These are phyloP conservation scores for Buceros bicornis DNA, from an alignment of 2,797 vertebrate genomes.

Conservation along the genomic window DNA sequence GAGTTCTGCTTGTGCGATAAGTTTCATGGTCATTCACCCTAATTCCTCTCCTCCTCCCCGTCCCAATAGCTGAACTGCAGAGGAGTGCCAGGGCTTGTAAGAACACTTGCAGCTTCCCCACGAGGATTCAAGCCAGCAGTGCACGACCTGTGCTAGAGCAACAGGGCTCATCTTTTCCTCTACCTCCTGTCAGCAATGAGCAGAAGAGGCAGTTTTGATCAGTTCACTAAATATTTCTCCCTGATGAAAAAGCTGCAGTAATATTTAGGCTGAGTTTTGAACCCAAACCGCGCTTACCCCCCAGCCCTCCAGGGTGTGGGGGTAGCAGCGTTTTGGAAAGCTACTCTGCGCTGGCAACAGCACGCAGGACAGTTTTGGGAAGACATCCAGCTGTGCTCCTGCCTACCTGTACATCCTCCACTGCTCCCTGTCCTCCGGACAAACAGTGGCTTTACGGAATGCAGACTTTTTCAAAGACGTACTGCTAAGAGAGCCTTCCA, in stretches of 20 bases:
- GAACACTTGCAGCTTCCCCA: not conserved
- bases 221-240: not conserved
- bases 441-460: not conserved
- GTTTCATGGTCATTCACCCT: slow-evolving; percentile 7
- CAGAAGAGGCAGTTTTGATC: not conserved
- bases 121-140: not conserved
- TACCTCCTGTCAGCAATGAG: not conserved
- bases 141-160: fast-evolving
- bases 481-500: not conserved
- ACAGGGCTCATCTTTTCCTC: not conserved
- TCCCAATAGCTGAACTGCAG: not conserved
- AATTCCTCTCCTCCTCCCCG: not conserved
- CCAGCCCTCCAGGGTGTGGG: not conserved
- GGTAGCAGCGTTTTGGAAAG: not conserved
- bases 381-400: not conserved
- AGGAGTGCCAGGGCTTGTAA: not conserved
- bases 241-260: not conserved
- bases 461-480: not conserved
- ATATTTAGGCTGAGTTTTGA: not conserved
- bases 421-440: not conserved
- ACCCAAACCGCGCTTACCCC: not conserved
- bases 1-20: not conserved
- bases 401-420: not conserved
- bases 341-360: not conserved
- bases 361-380: fast-evolving